Evolutionary conservation across 2,113 vertebrate genomes (phyloP).

Genomic region (Tachycineta bicolor): DNA sequence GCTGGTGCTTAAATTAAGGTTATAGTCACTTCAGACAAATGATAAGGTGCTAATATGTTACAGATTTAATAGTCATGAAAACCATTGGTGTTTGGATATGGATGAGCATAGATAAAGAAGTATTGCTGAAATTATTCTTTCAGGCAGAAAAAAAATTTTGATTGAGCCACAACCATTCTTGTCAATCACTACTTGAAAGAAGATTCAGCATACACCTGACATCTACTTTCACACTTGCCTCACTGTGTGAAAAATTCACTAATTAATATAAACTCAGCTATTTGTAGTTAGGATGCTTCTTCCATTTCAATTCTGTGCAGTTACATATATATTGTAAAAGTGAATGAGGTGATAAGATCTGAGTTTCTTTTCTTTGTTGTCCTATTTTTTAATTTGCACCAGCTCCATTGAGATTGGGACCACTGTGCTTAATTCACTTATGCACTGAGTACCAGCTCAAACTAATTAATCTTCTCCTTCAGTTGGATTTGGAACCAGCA

Average conservation of each 20-base stretch:
- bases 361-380: not conserved
- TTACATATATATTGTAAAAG: not conserved
- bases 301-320: not conserved
- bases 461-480: not conserved
- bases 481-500: not conserved
- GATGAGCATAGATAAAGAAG: not conserved
- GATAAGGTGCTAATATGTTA: not conserved
- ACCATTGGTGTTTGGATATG: not conserved
- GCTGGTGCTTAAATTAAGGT: not conserved
- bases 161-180: not conserved
- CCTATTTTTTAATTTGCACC: not conserved
- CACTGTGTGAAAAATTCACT: not conserved
- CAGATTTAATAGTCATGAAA: not conserved
- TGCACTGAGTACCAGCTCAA: not conserved
- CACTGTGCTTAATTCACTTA: not conserved
- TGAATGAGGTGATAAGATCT: not conserved
- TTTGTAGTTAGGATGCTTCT: not conserved
- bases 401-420: not conserved
- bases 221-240: conserved; percentile 33
- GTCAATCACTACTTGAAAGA: not conserved
- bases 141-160: not conserved
- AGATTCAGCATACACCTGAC: conserved; percentile 6
- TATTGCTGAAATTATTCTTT: not conserved
- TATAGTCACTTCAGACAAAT: not conserved
- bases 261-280: not conserved